Evolutionary conservation across 30 jellyfish, hydroid and myxozoan genomes (phyloP), one percentile per base, ranked within the genome.

Genomic region (Hydractinia echinata): DNA sequence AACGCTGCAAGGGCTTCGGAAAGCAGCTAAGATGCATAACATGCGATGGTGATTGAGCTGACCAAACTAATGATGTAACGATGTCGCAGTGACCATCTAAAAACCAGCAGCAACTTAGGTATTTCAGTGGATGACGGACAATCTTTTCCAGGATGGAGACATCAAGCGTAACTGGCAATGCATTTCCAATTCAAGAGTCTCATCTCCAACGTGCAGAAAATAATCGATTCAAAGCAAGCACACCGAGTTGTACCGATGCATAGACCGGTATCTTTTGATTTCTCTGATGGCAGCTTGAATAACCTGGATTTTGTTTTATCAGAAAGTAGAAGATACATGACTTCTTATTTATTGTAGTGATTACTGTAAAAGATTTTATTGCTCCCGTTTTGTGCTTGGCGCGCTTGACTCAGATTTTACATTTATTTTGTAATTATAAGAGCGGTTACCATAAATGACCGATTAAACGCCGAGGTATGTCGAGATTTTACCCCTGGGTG

Each of bases 171-270:
- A 44, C 74, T 0, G 69, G 2, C 19, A 11, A 13, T 64, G 74
- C 74, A 64, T 30, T 30, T 30, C 44, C 44, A 30, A 30, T 30
- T 30, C 2, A 30, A 30, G 2, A 30, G 2, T 30, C 44, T 30
- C 44, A 30, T 30, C 44, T 30, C 44, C 44, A 30, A 30, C 44
- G 44, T 30, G 44, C 44, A 30, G 44, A 30, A 2, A 30, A 30
- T 30, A 2, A 30, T 30, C 44, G 2, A 30, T 30, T 30, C 44
- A 30, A 30, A n/a, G 18, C 69, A 1, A 64, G 39, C 16, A 64
- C 74, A 6, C 74, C 74, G 39, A 64, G 74, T 64, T n/a, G 39
- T 30, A 30, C 44, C 74, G 74, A 64, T 64, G 18, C 74, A 64
- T 13, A 7, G 16, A 51, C 74, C 74, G 39, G 18, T 64, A n/a